Percentiles rank a stretch among this genome's conserved stretches.
Evolutionary conservation across 2,888 invertebrate species (phyloP).

Genomic region (Bellardia pandia): DNA sequence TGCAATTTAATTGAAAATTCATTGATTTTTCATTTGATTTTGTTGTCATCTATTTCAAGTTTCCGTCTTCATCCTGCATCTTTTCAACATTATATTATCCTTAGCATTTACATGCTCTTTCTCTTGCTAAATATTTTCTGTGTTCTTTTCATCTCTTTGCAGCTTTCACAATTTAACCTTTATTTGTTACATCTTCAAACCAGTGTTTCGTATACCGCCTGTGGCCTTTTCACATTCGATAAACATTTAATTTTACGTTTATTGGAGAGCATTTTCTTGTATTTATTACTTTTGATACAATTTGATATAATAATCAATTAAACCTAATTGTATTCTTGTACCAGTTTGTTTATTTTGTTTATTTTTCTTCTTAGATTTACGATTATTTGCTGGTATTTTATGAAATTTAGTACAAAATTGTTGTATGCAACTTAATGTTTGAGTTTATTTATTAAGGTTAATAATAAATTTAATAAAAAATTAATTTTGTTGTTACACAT

Average conservation of each 20-base stretch:
- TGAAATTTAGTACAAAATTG: constrained; percentile 1
- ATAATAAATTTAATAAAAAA: neutral
- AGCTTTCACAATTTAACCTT: constrained; percentile 73
- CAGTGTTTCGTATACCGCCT: constrained; percentile 74
- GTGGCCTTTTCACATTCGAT: constrained; percentile 79
- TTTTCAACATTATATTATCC: constrained; percentile 9
- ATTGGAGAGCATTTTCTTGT: constrained; percentile 76
- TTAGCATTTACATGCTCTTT: neutral
- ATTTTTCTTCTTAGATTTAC: constrained; percentile 1
- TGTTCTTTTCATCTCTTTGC: constrained; percentile 20
- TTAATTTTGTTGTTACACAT: too few relatives aligned
- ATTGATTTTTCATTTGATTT: constrained; percentile 52
- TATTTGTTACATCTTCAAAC: constrained; percentile 72
- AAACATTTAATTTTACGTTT: constrained; percentile 76
- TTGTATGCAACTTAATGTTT: neutral
- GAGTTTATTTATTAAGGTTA: neutral
- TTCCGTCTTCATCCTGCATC: neutral
- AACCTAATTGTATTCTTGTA: constrained; percentile 30
- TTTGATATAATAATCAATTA: constrained; percentile 76
- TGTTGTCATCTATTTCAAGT: constrained; percentile 13
- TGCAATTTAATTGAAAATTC: constrained; percentile 60
- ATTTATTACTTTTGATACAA: constrained; percentile 79
- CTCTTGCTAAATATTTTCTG: constrained; percentile 26
- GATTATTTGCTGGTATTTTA: constrained; percentile 1
- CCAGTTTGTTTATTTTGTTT: neutral